Conservation (phyloP, 2,113 vertebrate species). For the Eidolon helvum region DNA sequence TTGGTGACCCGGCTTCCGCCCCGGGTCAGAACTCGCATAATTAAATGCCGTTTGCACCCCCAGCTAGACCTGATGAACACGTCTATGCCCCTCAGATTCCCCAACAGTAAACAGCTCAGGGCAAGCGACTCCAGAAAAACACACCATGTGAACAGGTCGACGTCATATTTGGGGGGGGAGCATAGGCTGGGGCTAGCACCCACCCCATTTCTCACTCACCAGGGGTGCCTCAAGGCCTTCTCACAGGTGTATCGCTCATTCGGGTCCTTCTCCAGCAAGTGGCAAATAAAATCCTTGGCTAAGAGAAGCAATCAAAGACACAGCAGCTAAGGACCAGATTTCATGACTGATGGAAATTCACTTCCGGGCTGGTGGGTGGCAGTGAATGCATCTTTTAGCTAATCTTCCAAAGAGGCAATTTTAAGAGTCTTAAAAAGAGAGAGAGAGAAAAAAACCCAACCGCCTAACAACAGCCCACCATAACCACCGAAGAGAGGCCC, state of each 20-base stretch:
- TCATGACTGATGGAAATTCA: conserved; percentile 54
- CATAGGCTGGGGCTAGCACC: not conserved
- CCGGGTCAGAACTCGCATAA: not conserved
- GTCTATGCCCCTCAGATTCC: rapidly evolving
- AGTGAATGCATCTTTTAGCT: conserved; percentile 46
- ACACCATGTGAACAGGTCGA: not conserved
- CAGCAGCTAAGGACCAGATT: conserved; percentile 26
- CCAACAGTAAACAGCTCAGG: not conserved
- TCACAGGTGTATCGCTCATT: conserved; percentile 90
- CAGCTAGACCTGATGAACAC: not conserved
- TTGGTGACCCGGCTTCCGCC: not conserved
- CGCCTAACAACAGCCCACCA: conserved; percentile 46
- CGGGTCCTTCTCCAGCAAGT: conserved; percentile 92
- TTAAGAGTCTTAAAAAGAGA: conserved; percentile 48
- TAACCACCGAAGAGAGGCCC: not conserved
- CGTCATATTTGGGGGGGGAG: not conserved
- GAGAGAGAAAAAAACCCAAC: conserved; percentile 6
- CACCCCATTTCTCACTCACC: conserved; percentile 83
- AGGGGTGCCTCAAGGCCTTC: conserved; percentile 91
- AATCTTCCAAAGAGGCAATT: conserved; percentile 58
- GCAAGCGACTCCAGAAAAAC: not conserved
- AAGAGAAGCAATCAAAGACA: conserved; percentile 56
- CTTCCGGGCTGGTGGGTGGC: conserved; percentile 63
- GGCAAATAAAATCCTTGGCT: conserved; percentile 95
- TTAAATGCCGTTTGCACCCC: not conserved